These are phyloP conservation scores for Colistium nudipinnis DNA, from an alignment of 2,113 vertebrate species.

Conservation along the genomic window DNA sequence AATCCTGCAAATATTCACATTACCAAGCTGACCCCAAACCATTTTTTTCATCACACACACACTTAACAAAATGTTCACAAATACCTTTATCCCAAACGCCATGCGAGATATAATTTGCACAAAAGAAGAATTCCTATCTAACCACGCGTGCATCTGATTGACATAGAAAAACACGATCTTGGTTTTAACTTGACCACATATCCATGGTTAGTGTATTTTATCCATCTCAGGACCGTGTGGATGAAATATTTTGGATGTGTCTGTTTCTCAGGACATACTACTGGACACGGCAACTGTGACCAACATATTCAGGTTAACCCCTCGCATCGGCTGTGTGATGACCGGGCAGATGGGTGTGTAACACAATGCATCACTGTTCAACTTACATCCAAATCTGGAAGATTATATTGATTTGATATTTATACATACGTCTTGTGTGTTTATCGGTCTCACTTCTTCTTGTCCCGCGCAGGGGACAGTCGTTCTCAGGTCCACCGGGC, in stretches of 20 bases:
- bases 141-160: neutral
- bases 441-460: neutral
- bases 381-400: neutral
- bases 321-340: conserved; percentile 84
- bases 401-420: neutral
- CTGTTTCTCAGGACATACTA: conserved; percentile 78
- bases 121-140: neutral
- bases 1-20: neutral
- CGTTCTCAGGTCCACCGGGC: conserved; percentile 85
- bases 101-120: neutral
- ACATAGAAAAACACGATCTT: neutral
- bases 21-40: neutral
- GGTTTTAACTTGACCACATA: too few species aligned
- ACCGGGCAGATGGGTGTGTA: conserved; percentile 79
- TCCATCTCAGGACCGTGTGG: too few species aligned
- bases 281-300: conserved; percentile 82
- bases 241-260: too few species aligned
- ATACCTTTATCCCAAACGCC: neutral
- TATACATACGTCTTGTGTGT: neutral
- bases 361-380: neutral
- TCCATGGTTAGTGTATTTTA: neutral
- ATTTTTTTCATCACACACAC: neutral
- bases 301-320: conserved; percentile 82
- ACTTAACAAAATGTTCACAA: neutral
- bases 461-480: conserved; percentile 76